A percentile compares a stretch with the other conserved stretches of the same genome.
Conservation (phyloP, 2,113 vertebrate genomes). For the Cepphus grylle region DNA sequence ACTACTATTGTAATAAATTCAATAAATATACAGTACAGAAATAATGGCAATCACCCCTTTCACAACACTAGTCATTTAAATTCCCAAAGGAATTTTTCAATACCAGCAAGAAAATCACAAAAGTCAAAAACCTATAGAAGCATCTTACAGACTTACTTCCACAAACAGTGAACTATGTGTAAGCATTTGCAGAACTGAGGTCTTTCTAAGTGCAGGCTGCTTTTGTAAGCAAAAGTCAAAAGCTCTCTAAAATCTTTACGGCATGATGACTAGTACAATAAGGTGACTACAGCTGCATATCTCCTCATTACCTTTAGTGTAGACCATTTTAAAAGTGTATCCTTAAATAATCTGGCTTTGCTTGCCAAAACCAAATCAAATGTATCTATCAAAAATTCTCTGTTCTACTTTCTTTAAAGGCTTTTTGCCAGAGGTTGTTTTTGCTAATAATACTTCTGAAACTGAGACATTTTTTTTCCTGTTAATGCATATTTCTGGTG, state of each 20-base stretch:
- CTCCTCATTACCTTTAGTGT: slow-evolving; percentile 16
- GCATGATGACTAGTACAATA: slow-evolving; percentile 22
- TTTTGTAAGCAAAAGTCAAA: slow-evolving; percentile 38
- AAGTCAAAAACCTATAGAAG: neutral
- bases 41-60: neutral
- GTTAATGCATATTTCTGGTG: neutral
- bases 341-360: slow-evolving; percentile 49
- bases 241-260: slow-evolving; percentile 40
- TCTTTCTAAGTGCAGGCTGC: slow-evolving; percentile 2
- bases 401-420: slow-evolving; percentile 47
- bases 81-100: neutral
- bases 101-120: slow-evolving; percentile 14
- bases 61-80: neutral
- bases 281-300: slow-evolving; percentile 30
- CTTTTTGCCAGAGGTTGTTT: slow-evolving; percentile 34
- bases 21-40: slow-evolving; percentile 3
- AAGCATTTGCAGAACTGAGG: neutral
- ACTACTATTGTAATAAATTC: neutral
- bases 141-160: neutral
- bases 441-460: slow-evolving; percentile 40
- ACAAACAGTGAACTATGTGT: neutral
- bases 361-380: slow-evolving; percentile 61
- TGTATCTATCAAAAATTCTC: slow-evolving; percentile 31
- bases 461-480: neutral
- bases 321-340: slow-evolving; percentile 23